phyloP scores from a whole-genome alignment of 2,113 vertebrate genomes.

The Montifringilla adamsi region DNA sequence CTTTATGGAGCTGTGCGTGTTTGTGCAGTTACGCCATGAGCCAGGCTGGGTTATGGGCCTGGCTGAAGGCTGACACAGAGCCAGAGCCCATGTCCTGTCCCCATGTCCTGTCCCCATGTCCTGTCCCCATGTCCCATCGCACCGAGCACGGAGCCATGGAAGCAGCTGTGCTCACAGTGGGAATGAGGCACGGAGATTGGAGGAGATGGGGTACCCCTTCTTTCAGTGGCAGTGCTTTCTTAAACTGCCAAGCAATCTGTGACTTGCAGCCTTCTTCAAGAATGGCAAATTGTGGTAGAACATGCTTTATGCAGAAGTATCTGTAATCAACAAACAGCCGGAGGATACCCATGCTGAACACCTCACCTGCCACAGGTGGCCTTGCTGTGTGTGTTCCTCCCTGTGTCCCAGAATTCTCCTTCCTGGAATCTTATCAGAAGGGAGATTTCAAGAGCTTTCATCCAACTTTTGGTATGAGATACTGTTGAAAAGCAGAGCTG shows the following conservation, averaged over 20 bases:
- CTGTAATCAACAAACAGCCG: background rate
- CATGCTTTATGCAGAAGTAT: background rate
- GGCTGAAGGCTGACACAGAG: background rate
- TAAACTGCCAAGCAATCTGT: background rate
- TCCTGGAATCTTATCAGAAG: background rate
- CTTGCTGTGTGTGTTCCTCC: too few relatives aligned
- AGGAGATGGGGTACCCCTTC: background rate
- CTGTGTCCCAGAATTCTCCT: background rate
- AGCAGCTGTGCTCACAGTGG: background rate
- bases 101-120: background rate
- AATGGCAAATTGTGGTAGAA: background rate
- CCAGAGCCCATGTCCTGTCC: fast-evolving
- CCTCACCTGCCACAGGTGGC: fast-evolving
- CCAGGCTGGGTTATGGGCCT: background rate
- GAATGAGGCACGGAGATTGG: background rate
- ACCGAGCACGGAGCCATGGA: background rate
- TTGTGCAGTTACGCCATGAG: fast-evolving
- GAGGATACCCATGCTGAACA: background rate
- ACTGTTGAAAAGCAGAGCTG: background rate
- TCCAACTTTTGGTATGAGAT: background rate
- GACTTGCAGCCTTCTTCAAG: background rate
- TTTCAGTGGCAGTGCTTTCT: background rate
- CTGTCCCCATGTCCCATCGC: background rate
- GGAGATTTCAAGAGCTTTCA: background rate
- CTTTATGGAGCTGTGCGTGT: background rate